Base-by-base conservation (phyloP, 2,888 invertebrate species). In the Drepana falcataria region DNA sequence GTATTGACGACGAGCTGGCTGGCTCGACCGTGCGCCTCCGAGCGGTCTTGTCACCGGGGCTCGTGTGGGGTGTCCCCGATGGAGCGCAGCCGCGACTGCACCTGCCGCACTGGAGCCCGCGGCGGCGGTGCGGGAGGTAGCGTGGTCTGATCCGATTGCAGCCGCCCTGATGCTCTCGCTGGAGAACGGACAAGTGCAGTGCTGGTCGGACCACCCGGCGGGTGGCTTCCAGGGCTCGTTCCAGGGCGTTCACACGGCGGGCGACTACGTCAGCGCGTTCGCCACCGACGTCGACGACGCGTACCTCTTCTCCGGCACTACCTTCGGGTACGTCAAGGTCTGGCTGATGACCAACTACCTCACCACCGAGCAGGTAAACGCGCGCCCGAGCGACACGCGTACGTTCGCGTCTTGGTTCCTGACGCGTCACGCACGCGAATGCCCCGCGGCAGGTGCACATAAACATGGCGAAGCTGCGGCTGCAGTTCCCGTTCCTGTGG, bases 161-260 rank as follows among this genome's bases (percentile, higher is more conserved):
- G 96, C 95, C 6, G 94, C 94, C 0, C 82, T 97, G 7, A 79
- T 96, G 53, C 91, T 96, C 0, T 92, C 95, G 0, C 81, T 96
- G 59, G 95, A 95, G 73, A 95, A 95, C 63, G 97, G 97, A 0
- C 87, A 92, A 56, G 90, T 96, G 59, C 95, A 97, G 85, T 92
- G 95, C 35, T 97, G 96, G 95, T 96, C 96, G 33, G 95, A 96
- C 78, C 95, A 96, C 79, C 92, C 94, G 47, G 92, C 92, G 7
- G 95, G 95, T 7, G 95, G 95, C 4, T 94, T 93, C 78, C 83
- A 95, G 55, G 93, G 92, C 41, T 91, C 94, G 35, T 97, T 96
- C 81, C 92, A 82, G 65, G 94, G 93, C 2, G 92, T 94, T 48
- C 96, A 96, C 78, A 91, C 92, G 37, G 86, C 92, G 2, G 94